phyloP scores from a whole-genome alignment of 2,113 vertebrate genomes.

The Tauraco erythrolophus region DNA sequence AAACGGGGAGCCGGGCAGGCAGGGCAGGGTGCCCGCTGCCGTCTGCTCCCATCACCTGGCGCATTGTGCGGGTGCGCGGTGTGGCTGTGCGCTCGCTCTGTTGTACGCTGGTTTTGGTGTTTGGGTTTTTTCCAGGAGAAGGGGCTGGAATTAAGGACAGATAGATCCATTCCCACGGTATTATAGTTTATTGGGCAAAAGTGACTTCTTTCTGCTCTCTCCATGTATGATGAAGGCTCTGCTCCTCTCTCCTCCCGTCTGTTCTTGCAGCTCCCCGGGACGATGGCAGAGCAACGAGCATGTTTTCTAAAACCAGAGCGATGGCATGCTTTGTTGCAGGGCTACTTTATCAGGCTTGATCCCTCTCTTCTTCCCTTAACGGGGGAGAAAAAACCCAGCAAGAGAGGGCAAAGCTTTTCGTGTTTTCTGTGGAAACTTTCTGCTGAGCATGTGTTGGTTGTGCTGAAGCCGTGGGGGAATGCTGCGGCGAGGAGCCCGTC shows the following conservation, averaged over 20 bases:
- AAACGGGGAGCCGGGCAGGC: neutral
- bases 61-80: fast-evolving
- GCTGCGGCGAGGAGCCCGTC: neutral
- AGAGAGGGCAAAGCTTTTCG: neutral
- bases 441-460: neutral
- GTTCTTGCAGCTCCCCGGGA: neutral
- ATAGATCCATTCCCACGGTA: neutral
- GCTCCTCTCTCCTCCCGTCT: neutral
- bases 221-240: fast-evolving
- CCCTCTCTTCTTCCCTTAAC: neutral
- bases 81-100: neutral
- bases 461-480: neutral
- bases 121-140: neutral
- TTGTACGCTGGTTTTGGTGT: neutral
- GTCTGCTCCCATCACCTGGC: neutral
- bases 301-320: neutral
- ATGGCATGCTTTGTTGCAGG: too few relatives aligned
- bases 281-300: neutral
- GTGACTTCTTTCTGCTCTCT: neutral
- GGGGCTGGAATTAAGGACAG: neutral
- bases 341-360: neutral
- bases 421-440: neutral
- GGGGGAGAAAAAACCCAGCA: too few relatives aligned
- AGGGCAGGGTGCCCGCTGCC: neutral
- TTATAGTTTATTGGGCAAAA: neutral